Evolutionary conservation across 2,113 vertebrate genomes (phyloP).

Genomic region (Caloenas nicobarica): DNA sequence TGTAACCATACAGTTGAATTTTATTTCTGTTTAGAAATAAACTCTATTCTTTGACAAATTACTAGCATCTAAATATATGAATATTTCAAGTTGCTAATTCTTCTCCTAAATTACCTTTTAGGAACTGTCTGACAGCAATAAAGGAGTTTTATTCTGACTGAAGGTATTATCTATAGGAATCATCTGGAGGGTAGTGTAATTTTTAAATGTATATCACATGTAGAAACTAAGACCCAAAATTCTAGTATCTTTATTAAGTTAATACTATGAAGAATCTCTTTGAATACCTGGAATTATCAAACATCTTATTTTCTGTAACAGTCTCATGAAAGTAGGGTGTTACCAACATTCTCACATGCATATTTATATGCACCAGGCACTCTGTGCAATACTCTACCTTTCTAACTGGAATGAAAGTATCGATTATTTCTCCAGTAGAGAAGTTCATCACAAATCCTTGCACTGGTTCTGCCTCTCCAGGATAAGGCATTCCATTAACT

Average conservation of each 20-base stretch:
- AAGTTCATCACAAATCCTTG: conserved; percentile 93
- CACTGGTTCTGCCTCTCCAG: conserved; percentile 73
- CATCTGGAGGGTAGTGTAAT: background rate
- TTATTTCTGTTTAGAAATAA: background rate
- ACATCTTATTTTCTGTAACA: background rate
- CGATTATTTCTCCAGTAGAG: conserved; percentile 88
- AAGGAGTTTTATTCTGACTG: background rate
- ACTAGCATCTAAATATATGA: background rate
- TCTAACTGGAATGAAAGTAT: conserved; percentile 84
- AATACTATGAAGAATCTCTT: background rate
- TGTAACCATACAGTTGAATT: background rate
- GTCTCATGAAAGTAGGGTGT: background rate
- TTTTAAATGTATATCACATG: background rate
- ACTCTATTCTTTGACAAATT: background rate
- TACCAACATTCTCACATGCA: background rate
- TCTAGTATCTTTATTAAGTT: background rate
- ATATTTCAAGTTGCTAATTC: background rate
- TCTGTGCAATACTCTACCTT: conserved; percentile 78
- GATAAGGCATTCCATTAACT: conserved; percentile 86
- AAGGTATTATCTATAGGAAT: background rate
- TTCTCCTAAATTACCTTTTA: background rate
- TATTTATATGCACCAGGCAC: background rate
- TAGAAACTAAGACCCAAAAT: background rate
- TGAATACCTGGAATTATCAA: background rate
- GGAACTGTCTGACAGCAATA: background rate